Conservation (phyloP, 2,888 invertebrate species). For the Cryptosula pallasiana region DNA sequence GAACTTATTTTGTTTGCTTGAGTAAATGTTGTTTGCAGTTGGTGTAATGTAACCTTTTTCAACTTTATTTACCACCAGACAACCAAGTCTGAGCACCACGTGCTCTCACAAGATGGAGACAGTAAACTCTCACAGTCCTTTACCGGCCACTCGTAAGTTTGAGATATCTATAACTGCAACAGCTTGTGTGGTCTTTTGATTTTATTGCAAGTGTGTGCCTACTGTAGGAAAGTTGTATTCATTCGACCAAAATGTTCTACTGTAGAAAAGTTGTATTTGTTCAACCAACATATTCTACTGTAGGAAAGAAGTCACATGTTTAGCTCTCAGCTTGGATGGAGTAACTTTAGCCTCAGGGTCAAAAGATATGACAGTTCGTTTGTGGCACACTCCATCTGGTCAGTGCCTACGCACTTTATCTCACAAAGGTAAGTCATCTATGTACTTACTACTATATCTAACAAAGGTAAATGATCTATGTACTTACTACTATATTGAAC, state of each 20-base stretch:
- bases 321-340: slow-evolving; percentile 70
- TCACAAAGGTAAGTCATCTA: slow-evolving; percentile 61
- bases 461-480: background rate
- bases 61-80: too few species aligned
- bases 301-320: slow-evolving; percentile 61
- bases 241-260: background rate
- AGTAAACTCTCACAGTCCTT: background rate
- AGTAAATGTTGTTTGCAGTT: too few species aligned
- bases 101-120: background rate
- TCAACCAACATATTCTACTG: background rate
- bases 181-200: too few species aligned
- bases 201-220: too few species aligned
- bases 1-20: too few species aligned
- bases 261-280: background rate
- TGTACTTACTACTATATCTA: background rate
- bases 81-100: background rate
- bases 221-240: background rate
- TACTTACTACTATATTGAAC: too few species aligned
- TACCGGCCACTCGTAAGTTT: background rate
- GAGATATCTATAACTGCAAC: too few species aligned
- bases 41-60: too few species aligned
- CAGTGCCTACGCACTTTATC: slow-evolving; percentile 66
- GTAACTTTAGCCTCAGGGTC: slow-evolving; percentile 71
- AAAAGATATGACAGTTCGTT: slow-evolving; percentile 66
- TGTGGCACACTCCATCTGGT: slow-evolving; percentile 76